These are phyloP conservation scores for Diceros bicornis DNA, from an alignment of 2,797 vertebrate genomes.

Conservation along the genomic window DNA sequence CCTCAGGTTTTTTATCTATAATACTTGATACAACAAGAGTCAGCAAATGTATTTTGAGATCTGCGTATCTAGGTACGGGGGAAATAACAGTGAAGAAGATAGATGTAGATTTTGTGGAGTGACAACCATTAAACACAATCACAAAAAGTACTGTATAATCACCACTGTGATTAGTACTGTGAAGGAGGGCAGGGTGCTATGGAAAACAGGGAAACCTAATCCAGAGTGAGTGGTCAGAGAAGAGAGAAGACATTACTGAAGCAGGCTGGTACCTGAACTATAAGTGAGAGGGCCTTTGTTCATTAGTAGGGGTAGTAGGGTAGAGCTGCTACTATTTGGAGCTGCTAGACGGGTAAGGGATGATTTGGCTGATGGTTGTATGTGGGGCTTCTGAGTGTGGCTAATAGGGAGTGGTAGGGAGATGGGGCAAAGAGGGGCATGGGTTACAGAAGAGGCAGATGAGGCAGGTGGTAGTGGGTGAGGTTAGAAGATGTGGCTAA, in stretches of 20 bases:
- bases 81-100: conserved; percentile 28
- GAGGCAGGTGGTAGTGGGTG: neutral
- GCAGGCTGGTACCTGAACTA: neutral
- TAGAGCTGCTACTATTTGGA: neutral
- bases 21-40: conserved; percentile 3
- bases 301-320: neutral
- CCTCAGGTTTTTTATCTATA: conserved; percentile 2
- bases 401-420: neutral
- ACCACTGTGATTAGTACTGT: neutral
- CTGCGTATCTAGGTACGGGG: neutral
- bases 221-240: neutral
- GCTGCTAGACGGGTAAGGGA: neutral
- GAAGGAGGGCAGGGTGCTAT: neutral
- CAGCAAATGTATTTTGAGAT: neutral
- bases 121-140: conserved; percentile 13
- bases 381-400: neutral
- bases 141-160: neutral
- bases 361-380: neutral
- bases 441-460: neutral
- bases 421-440: neutral
- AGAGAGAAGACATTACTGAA: conserved; percentile 15
- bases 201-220: conserved; percentile 31
- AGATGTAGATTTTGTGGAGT: neutral
- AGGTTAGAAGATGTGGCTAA: neutral
- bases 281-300: neutral